Evolutionary conservation across 35 echinoderm and acorn worm species (phyloP).

Genomic region (Amphiura filiformis): DNA sequence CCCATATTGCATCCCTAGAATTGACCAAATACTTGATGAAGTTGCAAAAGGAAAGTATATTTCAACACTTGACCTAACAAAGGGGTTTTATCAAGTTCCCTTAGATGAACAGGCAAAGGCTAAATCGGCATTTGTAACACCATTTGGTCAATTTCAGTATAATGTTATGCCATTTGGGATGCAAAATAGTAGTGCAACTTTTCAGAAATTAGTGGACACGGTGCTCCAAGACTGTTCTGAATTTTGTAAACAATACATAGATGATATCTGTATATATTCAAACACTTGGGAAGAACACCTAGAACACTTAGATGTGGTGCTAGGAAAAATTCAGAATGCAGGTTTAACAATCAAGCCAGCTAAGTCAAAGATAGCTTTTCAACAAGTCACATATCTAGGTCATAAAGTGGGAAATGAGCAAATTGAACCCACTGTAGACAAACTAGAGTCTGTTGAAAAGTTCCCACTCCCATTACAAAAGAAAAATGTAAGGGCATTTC

Average conservation of each 20-base stretch:
- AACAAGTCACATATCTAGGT: slow-evolving; percentile 42
- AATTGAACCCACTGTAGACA: not conserved
- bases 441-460: not conserved
- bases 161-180: slow-evolving; percentile 44
- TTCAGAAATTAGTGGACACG: slow-evolving; percentile 28
- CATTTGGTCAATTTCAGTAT: slow-evolving; percentile 21
- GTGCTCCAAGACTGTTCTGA: not conserved
- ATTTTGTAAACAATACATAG: slow-evolving; percentile 38
- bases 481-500: slow-evolving; percentile 42
- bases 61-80: slow-evolving; percentile 42
- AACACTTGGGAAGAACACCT: slow-evolving; percentile 38
- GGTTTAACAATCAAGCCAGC: slow-evolving; percentile 42
- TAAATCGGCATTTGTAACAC: slow-evolving; percentile 44
- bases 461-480: slow-evolving; percentile 29
- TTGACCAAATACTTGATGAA: slow-evolving; percentile 43
- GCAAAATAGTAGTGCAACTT: slow-evolving; percentile 24
- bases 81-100: slow-evolving; percentile 46
- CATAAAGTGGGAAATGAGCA: slow-evolving; percentile 12
- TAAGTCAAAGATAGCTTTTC: slow-evolving; percentile 34
- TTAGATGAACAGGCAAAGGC: slow-evolving; percentile 8
- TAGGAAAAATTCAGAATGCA: slow-evolving; percentile 26
- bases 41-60: slow-evolving; percentile 36
- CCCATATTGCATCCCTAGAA: slow-evolving; percentile 43
- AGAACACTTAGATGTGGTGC: slow-evolving; percentile 4
- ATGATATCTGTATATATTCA: slow-evolving; percentile 26